Base-by-base conservation (phyloP, 2,888 invertebrate genomes). In the Ennomos erosarius region DNA sequence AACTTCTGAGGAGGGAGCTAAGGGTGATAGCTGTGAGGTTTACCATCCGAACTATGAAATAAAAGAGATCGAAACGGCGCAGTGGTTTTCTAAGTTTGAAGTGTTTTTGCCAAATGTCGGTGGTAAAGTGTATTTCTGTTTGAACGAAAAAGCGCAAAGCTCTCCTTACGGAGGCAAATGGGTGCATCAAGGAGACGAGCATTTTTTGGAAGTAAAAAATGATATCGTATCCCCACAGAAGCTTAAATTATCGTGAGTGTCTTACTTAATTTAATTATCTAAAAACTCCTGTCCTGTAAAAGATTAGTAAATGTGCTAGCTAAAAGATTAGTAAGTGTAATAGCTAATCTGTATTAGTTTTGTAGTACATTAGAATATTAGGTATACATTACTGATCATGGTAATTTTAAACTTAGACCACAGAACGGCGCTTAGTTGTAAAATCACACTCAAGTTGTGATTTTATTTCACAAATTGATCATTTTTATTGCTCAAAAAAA, bases 101-200 rank as follows among this genome's bases (percentile, higher is more conserved):
- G 70, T 91, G 11, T 55, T 72, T 4, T 70, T 91, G 43, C 90
- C 90, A 12, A 62, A 67, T 45, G 46, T 49, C 5, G 67, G 75
- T 37, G 81, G 70, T 9, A 88, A 78, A 79, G 78, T 87, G 68
- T 90, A 75, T 71, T 89, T 87, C 74, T 93, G 86, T 79, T 75
- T 83, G 62, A 84, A 71, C 61, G 71, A 84, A 64, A 81, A 68
- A 45, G 71, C 66, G 66, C 80, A 75, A 59, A 83, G 75, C 63
- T 73, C 64, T 47, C 84, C 85, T 3, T 82, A 85, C 43, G 78
- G 78, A 53, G 85, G 85, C 8, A 77, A 75, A 59, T 94, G 94
- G 93, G 78, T 87, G 63, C 93, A 94, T 74, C 94, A 94, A 75
- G 94, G 94, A 38, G 73, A 73, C 37, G 76, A 87, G 43, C 67